Percentiles rank a stretch among this genome's conserved stretches.
Conservation (phyloP, 2,797 vertebrate species). For the Chloroceryle inda region DNA sequence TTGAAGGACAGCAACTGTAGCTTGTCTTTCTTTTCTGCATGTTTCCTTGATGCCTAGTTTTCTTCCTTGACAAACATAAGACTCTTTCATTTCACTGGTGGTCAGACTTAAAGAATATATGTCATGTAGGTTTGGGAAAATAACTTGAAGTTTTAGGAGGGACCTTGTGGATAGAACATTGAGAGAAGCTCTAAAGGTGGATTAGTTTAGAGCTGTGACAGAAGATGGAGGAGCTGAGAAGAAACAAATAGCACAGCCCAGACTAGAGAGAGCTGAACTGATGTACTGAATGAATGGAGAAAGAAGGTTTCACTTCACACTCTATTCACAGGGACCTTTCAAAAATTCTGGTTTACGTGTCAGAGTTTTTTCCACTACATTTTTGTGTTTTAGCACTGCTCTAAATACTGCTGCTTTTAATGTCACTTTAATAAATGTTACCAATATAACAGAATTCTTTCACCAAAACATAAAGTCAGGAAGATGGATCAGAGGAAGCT, state of each 20-base stretch:
- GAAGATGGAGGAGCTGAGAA: background rate
- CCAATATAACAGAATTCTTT: background rate
- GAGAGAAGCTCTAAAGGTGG: background rate
- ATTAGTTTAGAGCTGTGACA: background rate
- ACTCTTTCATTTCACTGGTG: background rate
- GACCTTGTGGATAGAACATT: background rate
- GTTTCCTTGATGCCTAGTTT: background rate
- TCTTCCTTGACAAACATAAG: background rate
- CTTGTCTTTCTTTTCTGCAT: background rate
- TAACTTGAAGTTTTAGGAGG: background rate
- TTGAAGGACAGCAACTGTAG: background rate
- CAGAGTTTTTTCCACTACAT: fast-evolving
- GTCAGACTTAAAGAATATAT: background rate
- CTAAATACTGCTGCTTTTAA: background rate
- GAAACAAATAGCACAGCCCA: background rate
- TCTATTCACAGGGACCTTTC: background rate
- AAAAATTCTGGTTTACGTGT: background rate
- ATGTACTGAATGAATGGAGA: background rate
- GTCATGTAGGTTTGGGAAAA: background rate
- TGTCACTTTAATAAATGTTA: background rate
- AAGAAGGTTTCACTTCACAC: background rate
- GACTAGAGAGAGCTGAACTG: background rate
- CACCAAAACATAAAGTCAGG: background rate
- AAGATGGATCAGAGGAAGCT: background rate
- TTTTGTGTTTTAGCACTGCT: background rate